Evolutionary conservation across 2,888 invertebrate species (phyloP).

Genomic region (Gastrophysa polygoni): DNA sequence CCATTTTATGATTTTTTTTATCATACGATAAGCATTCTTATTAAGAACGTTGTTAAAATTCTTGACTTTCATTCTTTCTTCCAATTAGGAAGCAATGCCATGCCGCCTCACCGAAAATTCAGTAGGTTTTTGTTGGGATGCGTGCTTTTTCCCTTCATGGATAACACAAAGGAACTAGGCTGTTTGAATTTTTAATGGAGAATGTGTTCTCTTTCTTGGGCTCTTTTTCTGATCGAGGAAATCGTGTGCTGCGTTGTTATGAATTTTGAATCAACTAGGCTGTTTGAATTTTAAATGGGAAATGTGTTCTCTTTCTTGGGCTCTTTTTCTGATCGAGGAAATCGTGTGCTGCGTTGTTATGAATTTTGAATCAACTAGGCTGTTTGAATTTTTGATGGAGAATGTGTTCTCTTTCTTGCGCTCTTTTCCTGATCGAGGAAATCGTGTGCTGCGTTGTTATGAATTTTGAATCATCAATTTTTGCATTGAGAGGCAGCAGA

Average conservation of each 20-base stretch:
- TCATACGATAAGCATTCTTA: background rate
- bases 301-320: background rate
- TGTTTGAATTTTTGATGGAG: background rate
- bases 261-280: no score
- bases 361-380: no score
- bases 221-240: background rate
- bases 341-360: background rate
- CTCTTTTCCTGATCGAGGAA: background rate
- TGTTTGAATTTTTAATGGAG: background rate
- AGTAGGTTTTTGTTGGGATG: background rate
- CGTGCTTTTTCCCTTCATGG: background rate
- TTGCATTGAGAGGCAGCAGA: no score
- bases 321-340: background rate
- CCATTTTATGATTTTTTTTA: no score
- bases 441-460: background rate
- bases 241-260: background rate
- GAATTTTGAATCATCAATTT: no score
- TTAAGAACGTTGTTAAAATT: conserved; percentile 6
- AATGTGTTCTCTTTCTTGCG: background rate
- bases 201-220: background rate
- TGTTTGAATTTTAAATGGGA: background rate
- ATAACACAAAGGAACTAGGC: background rate
- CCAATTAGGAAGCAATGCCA: conserved; percentile 5
- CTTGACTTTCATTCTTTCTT: conserved; percentile 14
- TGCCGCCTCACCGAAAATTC: conserved; percentile 9